A percentile compares a stretch with the other conserved stretches of the same genome.
Evolutionary conservation across 2,888 invertebrate species (phyloP).

Genomic region (Cryptus viduatorius): DNA sequence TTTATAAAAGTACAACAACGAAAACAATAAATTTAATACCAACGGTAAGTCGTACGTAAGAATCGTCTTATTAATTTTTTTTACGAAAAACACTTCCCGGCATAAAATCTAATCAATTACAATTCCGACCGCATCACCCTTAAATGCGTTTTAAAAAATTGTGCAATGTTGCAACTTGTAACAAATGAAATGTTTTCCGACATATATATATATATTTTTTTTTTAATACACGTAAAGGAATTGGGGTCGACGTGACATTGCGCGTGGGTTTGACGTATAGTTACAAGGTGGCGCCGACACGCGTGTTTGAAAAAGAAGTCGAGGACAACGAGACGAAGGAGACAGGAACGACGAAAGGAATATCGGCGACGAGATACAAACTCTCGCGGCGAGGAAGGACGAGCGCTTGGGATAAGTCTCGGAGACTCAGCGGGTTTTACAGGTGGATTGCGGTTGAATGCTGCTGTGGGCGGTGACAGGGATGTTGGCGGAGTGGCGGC

Average conservation of each 20-base stretch:
- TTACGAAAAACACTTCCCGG: too few relatives aligned
- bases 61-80: background rate
- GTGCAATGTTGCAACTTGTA: background rate
- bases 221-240: slow-evolving; percentile 1
- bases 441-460: slow-evolving; percentile 60
- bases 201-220: background rate
- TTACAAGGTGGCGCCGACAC: slow-evolving; percentile 24
- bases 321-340: slow-evolving; percentile 56
- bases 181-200: background rate
- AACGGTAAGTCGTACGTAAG: background rate
- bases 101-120: background rate
- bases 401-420: slow-evolving; percentile 41
- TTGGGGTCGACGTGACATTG: slow-evolving; percentile 22
- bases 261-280: slow-evolving; percentile 51
- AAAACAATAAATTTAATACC: too few relatives aligned
- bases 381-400: slow-evolving; percentile 30
- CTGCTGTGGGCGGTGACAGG: slow-evolving; percentile 64
- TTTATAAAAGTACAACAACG: too few relatives aligned
- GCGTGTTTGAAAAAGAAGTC: slow-evolving; percentile 3
- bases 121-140: background rate
- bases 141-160: background rate
- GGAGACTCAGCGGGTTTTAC: slow-evolving; percentile 45
- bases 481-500: slow-evolving; percentile 45
- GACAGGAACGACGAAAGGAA: slow-evolving; percentile 31
- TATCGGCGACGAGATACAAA: background rate